phyloP scores from a whole-genome alignment of 2,113 vertebrate species.

The Microtus richardsoni region DNA sequence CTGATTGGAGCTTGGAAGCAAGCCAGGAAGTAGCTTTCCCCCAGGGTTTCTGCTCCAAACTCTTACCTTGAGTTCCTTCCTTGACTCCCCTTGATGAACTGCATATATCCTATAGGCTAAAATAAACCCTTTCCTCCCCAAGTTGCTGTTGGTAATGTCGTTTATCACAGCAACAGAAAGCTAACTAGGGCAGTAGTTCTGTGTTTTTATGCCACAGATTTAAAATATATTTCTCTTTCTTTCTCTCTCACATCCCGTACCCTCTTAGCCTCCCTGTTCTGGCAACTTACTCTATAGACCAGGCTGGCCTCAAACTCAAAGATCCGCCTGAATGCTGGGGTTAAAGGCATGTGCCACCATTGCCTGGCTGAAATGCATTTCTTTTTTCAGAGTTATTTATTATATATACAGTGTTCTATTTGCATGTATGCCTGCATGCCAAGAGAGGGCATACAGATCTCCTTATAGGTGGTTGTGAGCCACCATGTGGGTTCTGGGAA shows the following conservation, averaged over 20 bases:
- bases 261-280: no score
- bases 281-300: neutral
- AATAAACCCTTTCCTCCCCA: neutral
- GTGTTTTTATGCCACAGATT: slow-evolving; percentile 35
- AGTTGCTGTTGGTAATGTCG: neutral
- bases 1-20: neutral
- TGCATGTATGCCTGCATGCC: neutral
- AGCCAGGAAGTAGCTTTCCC: neutral
- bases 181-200: neutral
- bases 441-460: neutral
- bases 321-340: neutral
- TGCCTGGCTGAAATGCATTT: neutral
- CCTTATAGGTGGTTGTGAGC: neutral
- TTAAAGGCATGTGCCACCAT: neutral
- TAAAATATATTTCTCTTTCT: neutral
- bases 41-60: neutral
- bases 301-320: neutral
- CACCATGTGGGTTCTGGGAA: neutral
- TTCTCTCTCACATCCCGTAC: neutral
- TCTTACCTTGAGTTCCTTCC: no score
- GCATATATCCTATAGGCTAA: neutral
- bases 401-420: neutral
- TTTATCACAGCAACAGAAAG: neutral
- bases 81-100: neutral
- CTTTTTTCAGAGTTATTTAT: neutral